These are phyloP conservation scores for Hofmannophila pseudospretella DNA, from an alignment of 2,888 invertebrate genomes.

Conservation along the genomic window DNA sequence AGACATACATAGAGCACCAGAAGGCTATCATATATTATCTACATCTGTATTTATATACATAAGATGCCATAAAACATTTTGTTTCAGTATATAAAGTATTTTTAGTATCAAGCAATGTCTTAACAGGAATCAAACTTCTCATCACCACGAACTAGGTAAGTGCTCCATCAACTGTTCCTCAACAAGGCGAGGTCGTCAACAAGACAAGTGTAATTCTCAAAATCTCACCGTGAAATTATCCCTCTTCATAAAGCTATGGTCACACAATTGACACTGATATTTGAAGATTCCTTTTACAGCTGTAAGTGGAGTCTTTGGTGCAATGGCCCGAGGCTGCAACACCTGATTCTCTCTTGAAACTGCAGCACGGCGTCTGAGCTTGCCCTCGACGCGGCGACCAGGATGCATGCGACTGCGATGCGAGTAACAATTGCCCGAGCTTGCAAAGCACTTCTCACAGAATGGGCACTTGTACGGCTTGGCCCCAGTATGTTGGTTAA, in stretches of 20 bases:
- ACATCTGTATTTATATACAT: no score
- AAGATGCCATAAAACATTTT: no score
- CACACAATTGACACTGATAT: constrained; percentile 51
- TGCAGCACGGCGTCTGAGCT: constrained; percentile 10
- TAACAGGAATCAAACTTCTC: no score
- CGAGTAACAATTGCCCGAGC: constrained; percentile 85
- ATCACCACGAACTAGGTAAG: no score
- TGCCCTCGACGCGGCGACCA: constrained; percentile 48
- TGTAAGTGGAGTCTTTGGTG: constrained; percentile 19
- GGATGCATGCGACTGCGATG: constrained; percentile 86
- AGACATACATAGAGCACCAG: no score
- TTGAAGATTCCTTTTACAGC: constrained; percentile 39
- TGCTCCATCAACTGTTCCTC: no score
- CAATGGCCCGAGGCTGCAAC: constrained; percentile 8
- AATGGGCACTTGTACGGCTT: constrained; percentile 85
- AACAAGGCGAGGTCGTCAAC: no score
- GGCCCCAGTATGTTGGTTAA: constrained; percentile 86
- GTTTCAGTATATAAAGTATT: no score
- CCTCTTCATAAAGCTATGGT: constrained; percentile 50
- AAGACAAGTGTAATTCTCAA: no score
- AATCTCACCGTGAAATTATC: constrained; percentile 57
- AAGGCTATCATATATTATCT: no score
- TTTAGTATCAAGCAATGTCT: no score
- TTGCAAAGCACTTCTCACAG: constrained; percentile 84
- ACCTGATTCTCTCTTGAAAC: constrained; percentile 13